Percentiles rank a stretch among this genome's conserved stretches.
These are phyloP conservation scores for Furnarius figulus DNA, from an alignment of 2,113 vertebrate genomes.

Conservation along the genomic window DNA sequence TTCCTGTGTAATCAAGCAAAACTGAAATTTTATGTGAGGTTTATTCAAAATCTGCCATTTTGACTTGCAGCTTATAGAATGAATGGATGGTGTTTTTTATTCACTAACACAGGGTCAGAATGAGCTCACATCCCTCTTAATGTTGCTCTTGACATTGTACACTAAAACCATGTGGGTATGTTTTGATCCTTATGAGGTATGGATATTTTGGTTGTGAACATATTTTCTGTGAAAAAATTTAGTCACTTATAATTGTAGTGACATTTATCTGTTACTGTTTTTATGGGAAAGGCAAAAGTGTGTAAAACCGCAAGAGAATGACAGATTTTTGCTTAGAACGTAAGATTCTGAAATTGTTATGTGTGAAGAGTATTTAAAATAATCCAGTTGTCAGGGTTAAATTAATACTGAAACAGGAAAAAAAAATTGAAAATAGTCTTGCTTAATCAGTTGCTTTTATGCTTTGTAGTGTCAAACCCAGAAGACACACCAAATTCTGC, in stretches of 20 bases:
- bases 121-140: not conserved
- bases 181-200: not conserved
- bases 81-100: not conserved
- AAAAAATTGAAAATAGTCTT: not conserved
- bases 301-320: not conserved
- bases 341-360: not conserved
- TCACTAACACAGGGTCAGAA: not conserved
- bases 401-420: not conserved
- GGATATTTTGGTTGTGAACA: not conserved
- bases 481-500: not conserved
- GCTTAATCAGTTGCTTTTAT: not conserved
- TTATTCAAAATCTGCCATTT: not conserved
- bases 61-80: not conserved
- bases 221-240: not conserved
- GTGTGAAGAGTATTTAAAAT: not conserved
- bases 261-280: not conserved
- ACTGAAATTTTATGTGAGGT: not conserved
- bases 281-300: not conserved
- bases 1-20: not conserved
- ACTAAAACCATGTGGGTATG: not conserved
- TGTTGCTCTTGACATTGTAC: not conserved
- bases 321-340: not conserved
- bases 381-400: not conserved
- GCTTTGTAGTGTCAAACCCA: not conserved
- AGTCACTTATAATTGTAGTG: not conserved